phyloP scores from a whole-genome alignment of 2,888 invertebrate genomes.

The Tromatobia lineatoria region DNA sequence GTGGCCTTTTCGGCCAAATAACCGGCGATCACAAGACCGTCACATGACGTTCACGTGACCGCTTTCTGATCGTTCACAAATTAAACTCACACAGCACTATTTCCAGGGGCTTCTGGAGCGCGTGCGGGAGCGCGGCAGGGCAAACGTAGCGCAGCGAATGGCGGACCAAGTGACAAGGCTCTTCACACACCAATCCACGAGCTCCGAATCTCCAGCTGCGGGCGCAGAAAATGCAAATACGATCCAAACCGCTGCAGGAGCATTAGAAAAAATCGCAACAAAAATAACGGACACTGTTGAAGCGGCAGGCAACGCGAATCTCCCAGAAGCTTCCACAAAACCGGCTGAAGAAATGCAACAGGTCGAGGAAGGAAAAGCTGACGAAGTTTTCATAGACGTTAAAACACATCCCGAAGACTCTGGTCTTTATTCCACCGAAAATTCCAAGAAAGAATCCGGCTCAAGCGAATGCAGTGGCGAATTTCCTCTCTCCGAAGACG shows the following conservation, averaged over 20 bases:
- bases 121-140: constrained; percentile 91
- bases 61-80: no score
- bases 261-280: constrained; percentile 71
- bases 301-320: constrained; percentile 66
- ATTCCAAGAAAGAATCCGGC: constrained; percentile 84
- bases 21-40: no score
- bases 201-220: constrained; percentile 71
- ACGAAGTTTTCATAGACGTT: constrained; percentile 78
- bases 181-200: constrained; percentile 82
- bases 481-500: constrained; percentile 84
- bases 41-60: no score
- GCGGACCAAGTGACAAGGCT: constrained; percentile 89
- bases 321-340: constrained; percentile 56
- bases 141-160: constrained; percentile 90
- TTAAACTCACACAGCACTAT: not conserved
- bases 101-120: constrained; percentile 90
- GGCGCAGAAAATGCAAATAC: constrained; percentile 72
- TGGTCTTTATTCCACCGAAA: constrained; percentile 83
- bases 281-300: constrained; percentile 71
- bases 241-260: constrained; percentile 68
- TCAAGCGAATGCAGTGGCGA: constrained; percentile 84
- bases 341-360: constrained; percentile 62
- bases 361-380: constrained; percentile 65
- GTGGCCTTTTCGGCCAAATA: no score
- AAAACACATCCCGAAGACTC: constrained; percentile 84